phyloP scores from a whole-genome alignment of 2,888 invertebrate genomes.

The Cosmopolites sordidus region DNA sequence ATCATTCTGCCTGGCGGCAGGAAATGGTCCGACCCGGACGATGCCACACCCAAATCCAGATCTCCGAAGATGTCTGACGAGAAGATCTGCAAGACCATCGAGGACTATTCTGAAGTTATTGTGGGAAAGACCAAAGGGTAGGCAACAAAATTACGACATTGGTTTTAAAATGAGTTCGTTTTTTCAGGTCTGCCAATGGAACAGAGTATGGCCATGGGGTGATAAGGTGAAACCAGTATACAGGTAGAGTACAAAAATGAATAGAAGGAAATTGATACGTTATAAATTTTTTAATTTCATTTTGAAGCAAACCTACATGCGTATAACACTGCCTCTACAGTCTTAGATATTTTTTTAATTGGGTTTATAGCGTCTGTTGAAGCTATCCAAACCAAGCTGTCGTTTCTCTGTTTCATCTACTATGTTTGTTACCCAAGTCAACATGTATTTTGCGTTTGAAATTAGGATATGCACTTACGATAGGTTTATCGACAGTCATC shows the following conservation, averaged over 20 bases:
- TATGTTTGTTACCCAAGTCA: no score
- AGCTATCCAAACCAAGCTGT: no score
- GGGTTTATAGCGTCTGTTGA: no score
- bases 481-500: no score
- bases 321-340: no score
- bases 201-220: conserved; percentile 59
- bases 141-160: conserved; percentile 35
- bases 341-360: no score
- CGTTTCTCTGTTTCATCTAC: no score
- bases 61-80: conserved; percentile 71
- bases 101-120: conserved; percentile 81
- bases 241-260: conserved; percentile 50
- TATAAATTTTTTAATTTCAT: no score
- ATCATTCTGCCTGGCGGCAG: conserved; percentile 73
- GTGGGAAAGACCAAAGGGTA: conserved; percentile 83
- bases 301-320: no score
- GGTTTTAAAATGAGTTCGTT: conserved; percentile 28
- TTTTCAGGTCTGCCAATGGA: conserved; percentile 65
- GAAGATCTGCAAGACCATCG: conserved; percentile 79
- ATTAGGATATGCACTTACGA: no score
- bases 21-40: conserved; percentile 76
- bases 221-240: conserved; percentile 53
- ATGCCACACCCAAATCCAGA: conserved; percentile 51
- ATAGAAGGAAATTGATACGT: no score
- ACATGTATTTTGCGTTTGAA: no score